Evolutionary conservation across 2,888 invertebrate species (phyloP).

Genomic region (Trisateles emortualis): DNA sequence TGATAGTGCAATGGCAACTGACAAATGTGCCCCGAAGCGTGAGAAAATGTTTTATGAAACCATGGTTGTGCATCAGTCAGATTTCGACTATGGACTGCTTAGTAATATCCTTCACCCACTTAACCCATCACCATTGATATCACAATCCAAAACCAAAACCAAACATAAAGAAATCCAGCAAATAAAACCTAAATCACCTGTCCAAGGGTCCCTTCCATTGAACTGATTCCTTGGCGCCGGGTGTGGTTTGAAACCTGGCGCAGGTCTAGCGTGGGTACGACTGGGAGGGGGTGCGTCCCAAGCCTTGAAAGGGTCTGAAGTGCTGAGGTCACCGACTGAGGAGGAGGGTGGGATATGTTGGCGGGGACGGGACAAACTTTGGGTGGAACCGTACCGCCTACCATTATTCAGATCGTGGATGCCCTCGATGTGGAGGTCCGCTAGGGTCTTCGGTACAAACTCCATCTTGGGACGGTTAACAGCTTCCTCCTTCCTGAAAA

Average conservation of each 20-base stretch:
- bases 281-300: slow-evolving; percentile 68
- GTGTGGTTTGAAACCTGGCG: slow-evolving; percentile 67
- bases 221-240: slow-evolving; percentile 77
- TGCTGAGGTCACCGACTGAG: slow-evolving; percentile 76
- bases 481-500: slow-evolving; percentile 94
- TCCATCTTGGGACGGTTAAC: slow-evolving; percentile 95
- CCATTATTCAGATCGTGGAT: slow-evolving; percentile 90
- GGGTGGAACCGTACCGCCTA: slow-evolving; percentile 87
- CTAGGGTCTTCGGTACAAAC: slow-evolving; percentile 96
- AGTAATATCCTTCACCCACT: slow-evolving; percentile 22
- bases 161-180: slow-evolving; percentile 63
- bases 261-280: slow-evolving; percentile 52
- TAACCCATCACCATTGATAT: slow-evolving; percentile 27
- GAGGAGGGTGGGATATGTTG: slow-evolving; percentile 70
- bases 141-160: slow-evolving; percentile 71
- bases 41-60: slow-evolving; percentile 40
- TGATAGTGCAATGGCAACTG: slow-evolving; percentile 35
- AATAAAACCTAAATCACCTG: slow-evolving; percentile 87
- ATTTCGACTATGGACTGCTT: slow-evolving; percentile 65
- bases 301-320: slow-evolving; percentile 72
- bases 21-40: slow-evolving; percentile 48
- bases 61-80: slow-evolving; percentile 39
- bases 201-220: slow-evolving; percentile 87
- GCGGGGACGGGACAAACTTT: slow-evolving; percentile 75
- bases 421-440: slow-evolving; percentile 94